Evolutionary conservation across 2,797 vertebrate genomes (phyloP).

Genomic region (Orientallactaga sibirica): DNA sequence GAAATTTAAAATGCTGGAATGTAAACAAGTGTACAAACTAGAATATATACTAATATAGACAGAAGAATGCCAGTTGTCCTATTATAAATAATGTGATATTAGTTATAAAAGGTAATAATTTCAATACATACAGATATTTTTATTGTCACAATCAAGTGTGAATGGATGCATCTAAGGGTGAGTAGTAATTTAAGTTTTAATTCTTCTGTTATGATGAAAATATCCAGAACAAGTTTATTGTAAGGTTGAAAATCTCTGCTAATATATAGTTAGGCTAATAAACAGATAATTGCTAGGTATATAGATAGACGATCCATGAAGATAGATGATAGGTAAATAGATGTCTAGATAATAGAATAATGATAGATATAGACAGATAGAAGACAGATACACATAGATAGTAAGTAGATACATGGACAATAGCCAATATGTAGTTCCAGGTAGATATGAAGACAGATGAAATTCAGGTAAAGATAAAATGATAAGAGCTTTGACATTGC

Average conservation of each 20-base stretch:
- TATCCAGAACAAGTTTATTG: neutral
- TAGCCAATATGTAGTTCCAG: neutral
- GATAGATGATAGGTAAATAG: neutral
- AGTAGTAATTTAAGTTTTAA: neutral
- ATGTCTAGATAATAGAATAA: neutral
- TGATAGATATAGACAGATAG: too few species aligned
- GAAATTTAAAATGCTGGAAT: neutral
- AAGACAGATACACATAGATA: too few species aligned
- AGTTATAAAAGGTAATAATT: neutral
- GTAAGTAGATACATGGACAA: too few species aligned
- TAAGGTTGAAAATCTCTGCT: neutral
- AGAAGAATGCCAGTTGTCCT: neutral
- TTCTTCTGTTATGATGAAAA: neutral
- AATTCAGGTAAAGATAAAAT: neutral
- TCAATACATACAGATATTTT: neutral
- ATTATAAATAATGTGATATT: neutral
- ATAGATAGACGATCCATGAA: too few species aligned
- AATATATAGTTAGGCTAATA: too few species aligned
- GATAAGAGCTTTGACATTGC: neutral
- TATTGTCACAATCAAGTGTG: neutral
- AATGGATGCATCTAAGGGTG: too few species aligned
- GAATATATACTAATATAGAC: neutral
- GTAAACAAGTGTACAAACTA: neutral
- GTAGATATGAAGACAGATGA: neutral
- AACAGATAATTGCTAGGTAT: too few species aligned